These are phyloP conservation scores for Xenentodon cancila DNA, from an alignment of 2,797 vertebrate genomes.

Conservation along the genomic window DNA sequence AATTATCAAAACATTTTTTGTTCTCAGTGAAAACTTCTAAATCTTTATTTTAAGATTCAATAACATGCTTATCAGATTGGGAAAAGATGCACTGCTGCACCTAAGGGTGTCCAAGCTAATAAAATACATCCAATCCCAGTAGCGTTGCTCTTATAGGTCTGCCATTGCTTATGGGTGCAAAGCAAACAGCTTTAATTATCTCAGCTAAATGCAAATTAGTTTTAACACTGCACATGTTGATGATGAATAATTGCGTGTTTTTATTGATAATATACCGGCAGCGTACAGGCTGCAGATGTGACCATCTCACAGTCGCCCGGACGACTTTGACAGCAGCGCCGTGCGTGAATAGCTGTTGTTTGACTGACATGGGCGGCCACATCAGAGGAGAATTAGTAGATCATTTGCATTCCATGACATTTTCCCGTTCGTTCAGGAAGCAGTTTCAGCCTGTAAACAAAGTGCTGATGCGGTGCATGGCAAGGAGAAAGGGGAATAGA, in stretches of 20 bases:
- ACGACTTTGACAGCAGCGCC: constrained; percentile 59
- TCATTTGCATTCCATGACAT: constrained; percentile 84
- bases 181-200: constrained; percentile 33
- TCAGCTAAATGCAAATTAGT: constrained; percentile 23
- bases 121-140: constrained; percentile 10
- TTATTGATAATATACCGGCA: constrained; percentile 41
- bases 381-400: constrained; percentile 66
- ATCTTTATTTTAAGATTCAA: constrained; percentile 34
- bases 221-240: background rate
- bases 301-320: constrained; percentile 33
- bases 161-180: constrained; percentile 3
- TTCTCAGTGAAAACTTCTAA: constrained; percentile 13
- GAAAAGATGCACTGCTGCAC: constrained; percentile 24
- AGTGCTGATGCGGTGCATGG: constrained; percentile 57
- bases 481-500: constrained; percentile 70
- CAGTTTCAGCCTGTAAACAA: constrained; percentile 74
- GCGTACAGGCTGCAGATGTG: constrained; percentile 7
- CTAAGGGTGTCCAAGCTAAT: background rate
- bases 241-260: constrained; percentile 15
- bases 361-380: constrained; percentile 65
- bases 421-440: constrained; percentile 70
- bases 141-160: background rate
- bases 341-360: constrained; percentile 58
- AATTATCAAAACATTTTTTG: constrained; percentile 17
- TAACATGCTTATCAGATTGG: constrained; percentile 2